A percentile compares a stretch with the other conserved stretches of the same genome.
Conservation (phyloP, 2,888 invertebrate species). For the Dioctria rufipes region DNA sequence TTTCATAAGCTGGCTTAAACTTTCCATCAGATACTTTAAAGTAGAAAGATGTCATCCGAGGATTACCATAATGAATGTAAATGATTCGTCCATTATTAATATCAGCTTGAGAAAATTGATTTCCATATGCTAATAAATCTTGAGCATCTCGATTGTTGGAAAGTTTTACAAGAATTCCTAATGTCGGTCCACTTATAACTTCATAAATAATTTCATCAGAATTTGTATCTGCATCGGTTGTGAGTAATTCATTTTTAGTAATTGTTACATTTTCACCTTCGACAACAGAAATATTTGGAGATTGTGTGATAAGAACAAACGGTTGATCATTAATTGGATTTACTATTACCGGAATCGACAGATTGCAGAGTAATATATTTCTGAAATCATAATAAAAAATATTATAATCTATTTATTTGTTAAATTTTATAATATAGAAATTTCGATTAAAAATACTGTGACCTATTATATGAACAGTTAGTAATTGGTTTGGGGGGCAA, state of each 20-base stretch:
- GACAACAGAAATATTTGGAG: conserved; percentile 88
- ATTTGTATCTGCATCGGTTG: conserved; percentile 89
- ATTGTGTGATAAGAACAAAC: conserved; percentile 84
- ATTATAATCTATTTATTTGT: too few species aligned
- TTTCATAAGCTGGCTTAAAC: conserved; percentile 85
- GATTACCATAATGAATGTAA: conserved; percentile 90
- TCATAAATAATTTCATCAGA: conserved; percentile 88
- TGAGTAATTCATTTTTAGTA: conserved; percentile 81
- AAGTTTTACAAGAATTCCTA: conserved; percentile 80
- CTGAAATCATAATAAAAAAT: too few species aligned
- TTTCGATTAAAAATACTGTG: not conserved
- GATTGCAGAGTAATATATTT: conserved; percentile 82
- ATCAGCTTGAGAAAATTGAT: conserved; percentile 90
- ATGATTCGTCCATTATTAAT: conserved; percentile 85
- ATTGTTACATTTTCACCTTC: conserved; percentile 89
- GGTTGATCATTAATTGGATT: conserved; percentile 93
- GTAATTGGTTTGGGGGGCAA: not conserved
- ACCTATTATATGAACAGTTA: not conserved
- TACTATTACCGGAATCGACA: conserved; percentile 85
- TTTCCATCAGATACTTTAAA: conserved; percentile 92
- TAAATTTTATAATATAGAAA: too few species aligned
- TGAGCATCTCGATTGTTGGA: conserved; percentile 73
- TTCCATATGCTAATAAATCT: conserved; percentile 75
- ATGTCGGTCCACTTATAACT: conserved; percentile 85
- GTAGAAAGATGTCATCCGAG: conserved; percentile 84